Evolutionary conservation across 2,797 vertebrate species (phyloP), one percentile per base, ranked within the genome.

Genomic region (Trachurus trachurus): DNA sequence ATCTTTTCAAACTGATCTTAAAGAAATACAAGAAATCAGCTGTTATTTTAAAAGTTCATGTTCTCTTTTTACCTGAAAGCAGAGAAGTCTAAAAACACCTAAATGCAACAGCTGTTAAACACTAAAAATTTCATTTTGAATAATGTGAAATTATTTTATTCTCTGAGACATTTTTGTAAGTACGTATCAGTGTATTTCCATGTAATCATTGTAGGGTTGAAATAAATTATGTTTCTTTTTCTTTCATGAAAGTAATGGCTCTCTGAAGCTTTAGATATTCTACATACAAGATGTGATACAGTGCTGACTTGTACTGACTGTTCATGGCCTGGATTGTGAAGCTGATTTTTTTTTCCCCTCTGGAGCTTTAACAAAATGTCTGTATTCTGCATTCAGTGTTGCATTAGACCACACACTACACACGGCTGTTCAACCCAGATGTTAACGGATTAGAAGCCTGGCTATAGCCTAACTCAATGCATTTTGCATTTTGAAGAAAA

Each of bases 121-220:
- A 90, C 86, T 74, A 82, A 79, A 84, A 60, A 49, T 15, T 70
- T 92, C 87, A 89, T 90, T 93, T 93, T 88, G 81, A 93, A 88
- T 80, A 85, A 92, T 93, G 93, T 95, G 86, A 90, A 88, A 86
- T 93, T 78, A 93, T 91, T 93, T 84, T 90, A 88, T 91, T 88
- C 89, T 93, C 89, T 89, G 87, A 94, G 86, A 93, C 88, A 65
- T 94, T 95, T 95, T 95, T 95, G 94, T 95, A 95, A 90, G 91
- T 93, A 89, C 92, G 92, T 94, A 91, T 91, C 85, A 80, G 87
- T 95, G 92, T 95, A 80, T 94, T 93, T 93, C 94, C 93, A 94
- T 94, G 94, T 95, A 94, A 94, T 87, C 92, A 93, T 86, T 92
- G 92, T 96, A 94, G 92, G 90, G 91, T 90, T 93, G 87, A 91